Evolutionary conservation across 2,797 vertebrate genomes (phyloP), one percentile per base, ranked within the genome.

Genomic region (Anisognathus igniventris): DNA sequence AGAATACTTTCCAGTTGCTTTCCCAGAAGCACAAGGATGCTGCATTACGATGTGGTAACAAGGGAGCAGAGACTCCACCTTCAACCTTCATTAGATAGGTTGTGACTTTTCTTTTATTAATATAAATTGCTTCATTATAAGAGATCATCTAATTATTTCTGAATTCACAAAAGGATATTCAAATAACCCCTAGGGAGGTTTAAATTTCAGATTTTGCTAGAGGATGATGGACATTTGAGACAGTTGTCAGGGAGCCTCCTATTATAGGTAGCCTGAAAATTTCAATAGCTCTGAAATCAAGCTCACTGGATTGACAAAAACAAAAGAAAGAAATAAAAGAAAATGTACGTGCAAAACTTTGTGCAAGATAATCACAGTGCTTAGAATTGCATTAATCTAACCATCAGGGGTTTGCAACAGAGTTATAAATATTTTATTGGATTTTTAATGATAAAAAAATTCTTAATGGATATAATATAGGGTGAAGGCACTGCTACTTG

Each of bases 341-440:
- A 74, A 22, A 74, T 95, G 72, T 89, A 93, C 61, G 39, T 85
- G 58, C 91, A 97, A 96, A 96, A 93, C 60, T 58, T 95, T 88
- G 21, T 90, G 66, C 91, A 94, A 85, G 85, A 92, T 95, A 97
- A 95, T 91, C 83, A 93, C 48, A 95, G 39, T 76, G 72, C 71
- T 91, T 94, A 77, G 85, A 95, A 95, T 77, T 97, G 71, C 95
- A 93, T 96, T 97, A 91, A 83, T 92, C 87, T 96, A 81, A 60
- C 68, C 95, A 96, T 96, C 61, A 93, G 91, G 61, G 92, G 72
- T 97, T 97, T 97, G 84, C 94, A 96, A 96, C 95, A 91, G 74
- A 95, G 81, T 95, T 95, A 97, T 97, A 97, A 97, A 97, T 97
- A 97, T 97, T 97, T 97, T 94, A 98, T 94, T 97, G 95, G 89